Evolutionary conservation across 2,888 invertebrate genomes (phyloP).

Genomic region (Erannis defoliaria): DNA sequence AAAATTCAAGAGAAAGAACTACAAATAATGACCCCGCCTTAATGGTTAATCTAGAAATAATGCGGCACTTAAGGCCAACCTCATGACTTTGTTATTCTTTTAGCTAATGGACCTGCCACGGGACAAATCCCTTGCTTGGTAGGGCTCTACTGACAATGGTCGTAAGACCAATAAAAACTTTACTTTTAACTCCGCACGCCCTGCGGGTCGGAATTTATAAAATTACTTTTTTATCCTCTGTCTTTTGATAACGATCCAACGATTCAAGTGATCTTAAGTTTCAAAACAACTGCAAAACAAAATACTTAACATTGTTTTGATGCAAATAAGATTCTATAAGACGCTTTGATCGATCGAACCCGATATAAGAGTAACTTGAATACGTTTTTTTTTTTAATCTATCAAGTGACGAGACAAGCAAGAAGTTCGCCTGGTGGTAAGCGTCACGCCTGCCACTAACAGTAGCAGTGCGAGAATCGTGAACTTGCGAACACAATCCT

Average conservation of each 20-base stretch:
- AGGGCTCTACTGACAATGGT: constrained; percentile 38
- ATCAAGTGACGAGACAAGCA: too few relatives aligned
- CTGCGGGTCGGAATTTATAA: constrained; percentile 30
- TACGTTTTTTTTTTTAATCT: too few relatives aligned
- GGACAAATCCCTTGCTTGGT: constrained; percentile 31
- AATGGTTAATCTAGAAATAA: constrained; percentile 41
- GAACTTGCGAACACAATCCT: too few relatives aligned
- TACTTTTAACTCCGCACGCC: constrained; percentile 33
- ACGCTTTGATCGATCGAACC: constrained; percentile 8
- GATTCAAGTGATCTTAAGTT: constrained; percentile 25
- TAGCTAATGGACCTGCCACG: constrained; percentile 39
- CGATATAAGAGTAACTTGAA: constrained; percentile 11
- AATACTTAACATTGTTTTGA: constrained; percentile 14
- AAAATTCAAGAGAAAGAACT: constrained; percentile 35
- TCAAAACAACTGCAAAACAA: constrained; percentile 18
- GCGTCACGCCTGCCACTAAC: too few relatives aligned
- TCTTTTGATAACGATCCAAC: constrained; percentile 33
- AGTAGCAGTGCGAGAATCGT: too few relatives aligned
- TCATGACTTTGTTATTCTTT: constrained; percentile 42
- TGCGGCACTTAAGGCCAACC: constrained; percentile 34
- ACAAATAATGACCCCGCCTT: constrained; percentile 34
- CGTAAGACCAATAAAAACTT: constrained; percentile 43
- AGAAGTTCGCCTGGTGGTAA: too few relatives aligned
- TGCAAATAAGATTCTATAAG: constrained; percentile 21
- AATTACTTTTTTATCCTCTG: constrained; percentile 37